Evolutionary conservation across 2,888 invertebrate species (phyloP).

Genomic region (Troilus luridus): DNA sequence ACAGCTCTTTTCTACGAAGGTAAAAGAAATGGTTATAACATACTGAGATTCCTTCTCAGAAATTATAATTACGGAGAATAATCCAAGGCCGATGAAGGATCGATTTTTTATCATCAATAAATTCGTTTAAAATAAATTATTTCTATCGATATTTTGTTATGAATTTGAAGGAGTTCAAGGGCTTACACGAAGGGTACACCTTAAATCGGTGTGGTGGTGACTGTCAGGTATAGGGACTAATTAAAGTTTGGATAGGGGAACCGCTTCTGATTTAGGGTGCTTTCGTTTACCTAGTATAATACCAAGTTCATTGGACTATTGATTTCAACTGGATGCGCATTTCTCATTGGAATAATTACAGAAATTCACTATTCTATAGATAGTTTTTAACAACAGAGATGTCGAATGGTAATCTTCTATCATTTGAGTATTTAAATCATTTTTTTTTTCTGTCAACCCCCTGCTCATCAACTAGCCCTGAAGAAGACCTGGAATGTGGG

Average conservation of each 20-base stretch:
- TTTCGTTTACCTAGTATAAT: constrained; percentile 30
- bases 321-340: not conserved
- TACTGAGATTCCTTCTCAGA: too few relatives aligned
- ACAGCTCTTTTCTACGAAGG: too few relatives aligned
- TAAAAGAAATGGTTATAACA: too few relatives aligned
- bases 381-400: too few relatives aligned
- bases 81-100: too few relatives aligned
- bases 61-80: too few relatives aligned
- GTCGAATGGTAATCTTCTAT: too few relatives aligned
- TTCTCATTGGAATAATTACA: not conserved
- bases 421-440: too few relatives aligned
- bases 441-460: too few relatives aligned
- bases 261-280: constrained; percentile 4
- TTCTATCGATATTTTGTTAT: not conserved
- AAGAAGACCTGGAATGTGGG: too few relatives aligned
- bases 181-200: not conserved
- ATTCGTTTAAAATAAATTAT: not conserved
- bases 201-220: constrained; percentile 7
- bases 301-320: constrained; percentile 37
- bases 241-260: constrained; percentile 37
- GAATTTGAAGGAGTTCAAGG: not conserved
- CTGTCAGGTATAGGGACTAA: constrained; percentile 24
- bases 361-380: not conserved
- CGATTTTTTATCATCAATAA: not conserved
- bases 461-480: too few relatives aligned